A percentile compares a stretch with the other conserved stretches of the same genome.
Conservation (phyloP, 2,113 vertebrate genomes). For the Cavia porcellus region DNA sequence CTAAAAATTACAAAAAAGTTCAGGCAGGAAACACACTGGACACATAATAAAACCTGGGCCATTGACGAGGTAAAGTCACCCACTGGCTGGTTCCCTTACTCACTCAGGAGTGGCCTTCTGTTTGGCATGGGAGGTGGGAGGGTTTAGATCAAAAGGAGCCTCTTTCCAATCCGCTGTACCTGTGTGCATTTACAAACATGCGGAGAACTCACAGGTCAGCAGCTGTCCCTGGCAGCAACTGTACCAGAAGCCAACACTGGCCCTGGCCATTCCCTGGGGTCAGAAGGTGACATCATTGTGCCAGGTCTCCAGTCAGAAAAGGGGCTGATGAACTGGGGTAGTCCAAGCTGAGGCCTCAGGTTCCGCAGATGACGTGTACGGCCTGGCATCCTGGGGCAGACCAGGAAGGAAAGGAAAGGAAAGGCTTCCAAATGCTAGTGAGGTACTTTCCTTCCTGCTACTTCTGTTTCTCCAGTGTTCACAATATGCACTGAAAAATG, state of each 20-base stretch:
- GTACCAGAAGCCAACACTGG: background rate
- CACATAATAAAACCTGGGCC: background rate
- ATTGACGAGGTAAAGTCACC: background rate
- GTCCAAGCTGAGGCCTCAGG: background rate
- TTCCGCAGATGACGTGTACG: background rate
- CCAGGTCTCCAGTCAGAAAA: background rate
- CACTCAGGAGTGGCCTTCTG: background rate
- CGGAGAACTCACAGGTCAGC: background rate
- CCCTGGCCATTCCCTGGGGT: background rate
- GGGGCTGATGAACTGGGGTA: background rate
- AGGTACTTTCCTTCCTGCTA: background rate
- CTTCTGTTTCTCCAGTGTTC: background rate
- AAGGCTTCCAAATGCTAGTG: background rate
- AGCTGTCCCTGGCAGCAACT: background rate
- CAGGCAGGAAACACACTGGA: background rate
- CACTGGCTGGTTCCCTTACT: background rate
- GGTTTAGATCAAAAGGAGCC: background rate
- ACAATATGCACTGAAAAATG: background rate
- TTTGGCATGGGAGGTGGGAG: background rate
- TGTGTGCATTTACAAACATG: background rate
- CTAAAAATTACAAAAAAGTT: conserved; percentile 34
- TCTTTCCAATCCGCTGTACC: background rate
- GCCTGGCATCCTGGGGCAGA: background rate
- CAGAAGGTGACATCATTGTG: background rate
- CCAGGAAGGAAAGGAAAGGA: background rate